A percentile compares a stretch with the other conserved stretches of the same genome.
Evolutionary conservation across 2,113 vertebrate genomes (phyloP).

Genomic region (Limnothrissa miodon): DNA sequence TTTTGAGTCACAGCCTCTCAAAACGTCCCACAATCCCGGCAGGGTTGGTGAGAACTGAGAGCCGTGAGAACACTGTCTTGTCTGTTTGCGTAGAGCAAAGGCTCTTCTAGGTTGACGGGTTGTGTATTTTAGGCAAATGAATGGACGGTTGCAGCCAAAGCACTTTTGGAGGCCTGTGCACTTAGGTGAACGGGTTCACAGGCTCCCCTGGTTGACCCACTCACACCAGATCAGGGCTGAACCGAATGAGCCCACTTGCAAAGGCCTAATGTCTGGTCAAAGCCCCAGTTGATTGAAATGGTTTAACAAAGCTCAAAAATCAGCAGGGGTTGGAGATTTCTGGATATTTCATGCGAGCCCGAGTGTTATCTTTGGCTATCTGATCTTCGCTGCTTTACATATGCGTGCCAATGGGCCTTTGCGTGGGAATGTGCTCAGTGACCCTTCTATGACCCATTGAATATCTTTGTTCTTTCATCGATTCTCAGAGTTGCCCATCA

Average conservation of each 20-base stretch:
- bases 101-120: background rate
- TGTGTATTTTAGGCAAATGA: background rate
- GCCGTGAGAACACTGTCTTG: background rate
- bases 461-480: background rate
- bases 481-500: background rate
- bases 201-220: conserved; percentile 7
- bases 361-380: conserved; percentile 27
- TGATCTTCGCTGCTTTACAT: background rate
- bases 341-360: conserved; percentile 39
- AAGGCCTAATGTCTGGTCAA: conserved; percentile 35
- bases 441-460: background rate
- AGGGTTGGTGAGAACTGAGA: no score
- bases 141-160: background rate
- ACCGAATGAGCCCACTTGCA: conserved; percentile 33
- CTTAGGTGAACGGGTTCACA: conserved; percentile 29
- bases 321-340: background rate
- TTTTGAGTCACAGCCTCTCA: no score
- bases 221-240: conserved; percentile 22
- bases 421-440: background rate
- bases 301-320: conserved; percentile 38
- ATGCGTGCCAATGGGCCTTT: background rate
- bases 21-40: no score
- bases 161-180: background rate
- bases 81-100: background rate
- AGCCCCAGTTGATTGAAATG: conserved; percentile 28